Conservation (phyloP, 2,113 vertebrate genomes). For the Phaethornis superciliosus region DNA sequence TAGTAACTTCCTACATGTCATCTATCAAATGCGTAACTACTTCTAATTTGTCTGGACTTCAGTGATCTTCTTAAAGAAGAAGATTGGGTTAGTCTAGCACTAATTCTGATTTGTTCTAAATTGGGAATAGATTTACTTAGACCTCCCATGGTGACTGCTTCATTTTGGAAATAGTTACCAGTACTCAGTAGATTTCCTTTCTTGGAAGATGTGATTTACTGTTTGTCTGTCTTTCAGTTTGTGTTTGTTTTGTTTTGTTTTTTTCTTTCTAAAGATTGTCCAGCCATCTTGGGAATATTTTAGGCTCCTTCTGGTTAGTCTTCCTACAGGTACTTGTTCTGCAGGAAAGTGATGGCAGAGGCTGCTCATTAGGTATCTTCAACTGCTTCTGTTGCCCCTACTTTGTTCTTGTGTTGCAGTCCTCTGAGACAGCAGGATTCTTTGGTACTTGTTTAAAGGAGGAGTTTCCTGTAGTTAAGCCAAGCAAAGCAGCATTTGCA, state of each 20-base stretch:
- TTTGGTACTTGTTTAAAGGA: neutral
- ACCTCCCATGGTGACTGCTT: neutral
- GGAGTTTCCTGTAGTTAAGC: neutral
- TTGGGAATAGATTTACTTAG: slow-evolving; percentile 29
- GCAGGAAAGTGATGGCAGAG: neutral
- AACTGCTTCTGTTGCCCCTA: neutral
- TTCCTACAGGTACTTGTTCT: neutral
- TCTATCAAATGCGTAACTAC: slow-evolving; percentile 26
- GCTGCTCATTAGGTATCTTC: neutral
- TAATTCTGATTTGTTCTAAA: slow-evolving; percentile 61
- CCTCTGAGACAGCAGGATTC: neutral
- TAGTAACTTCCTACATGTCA: slow-evolving; percentile 35
- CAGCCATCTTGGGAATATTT: neutral
- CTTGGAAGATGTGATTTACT: neutral
- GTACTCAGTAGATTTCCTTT: neutral
- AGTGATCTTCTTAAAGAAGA: slow-evolving; percentile 61
- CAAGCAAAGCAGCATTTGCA: neutral
- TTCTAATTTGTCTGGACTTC: slow-evolving; percentile 52
- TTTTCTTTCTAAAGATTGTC: neutral
- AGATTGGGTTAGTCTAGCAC: slow-evolving; percentile 54
- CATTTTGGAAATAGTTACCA: neutral
- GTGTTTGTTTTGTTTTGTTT: neutral
- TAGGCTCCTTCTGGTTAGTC: neutral
- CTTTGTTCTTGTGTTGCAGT: neutral
- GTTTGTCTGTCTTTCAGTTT: neutral